Evolutionary conservation across 2,113 vertebrate species (phyloP).

Genomic region (Plectropomus leopardus): DNA sequence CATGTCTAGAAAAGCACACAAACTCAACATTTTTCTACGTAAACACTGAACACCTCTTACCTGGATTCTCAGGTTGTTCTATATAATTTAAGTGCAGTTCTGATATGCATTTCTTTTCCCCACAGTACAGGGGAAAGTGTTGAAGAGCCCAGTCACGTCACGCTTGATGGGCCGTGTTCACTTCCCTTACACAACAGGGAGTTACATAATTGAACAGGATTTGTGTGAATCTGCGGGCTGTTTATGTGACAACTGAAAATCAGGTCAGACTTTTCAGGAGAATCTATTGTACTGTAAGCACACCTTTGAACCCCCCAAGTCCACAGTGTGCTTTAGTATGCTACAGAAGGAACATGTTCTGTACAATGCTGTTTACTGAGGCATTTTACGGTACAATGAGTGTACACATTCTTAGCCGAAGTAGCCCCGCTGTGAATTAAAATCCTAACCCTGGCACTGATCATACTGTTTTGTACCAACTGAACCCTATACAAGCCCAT

Average conservation of each 20-base stretch:
- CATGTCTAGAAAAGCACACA: neutral
- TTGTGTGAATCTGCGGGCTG: constrained; percentile 62
- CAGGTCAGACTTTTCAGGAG: constrained; percentile 68
- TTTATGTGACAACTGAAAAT: constrained; percentile 71
- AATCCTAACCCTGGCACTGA: constrained; percentile 29
- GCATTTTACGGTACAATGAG: neutral
- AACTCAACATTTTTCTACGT: neutral
- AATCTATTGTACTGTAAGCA: constrained; percentile 51
- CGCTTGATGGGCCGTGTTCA: constrained; percentile 29
- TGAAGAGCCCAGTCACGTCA: constrained; percentile 25
- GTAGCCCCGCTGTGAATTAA: neutral
- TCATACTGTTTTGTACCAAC: constrained; percentile 12
- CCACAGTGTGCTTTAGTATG: neutral
- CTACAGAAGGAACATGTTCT: neutral
- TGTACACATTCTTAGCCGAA: constrained; percentile 18
- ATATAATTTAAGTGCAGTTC: neutral
- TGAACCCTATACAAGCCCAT: constrained; percentile 24
- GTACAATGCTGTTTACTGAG: neutral
- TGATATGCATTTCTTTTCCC: constrained; percentile 26
- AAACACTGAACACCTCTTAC: neutral
- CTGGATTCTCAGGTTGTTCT: neutral
- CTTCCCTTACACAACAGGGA: constrained; percentile 60
- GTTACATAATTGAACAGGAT: constrained; percentile 64
- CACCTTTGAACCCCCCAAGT: constrained; percentile 49
- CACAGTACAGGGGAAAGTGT: constrained; percentile 8